Conservation (phyloP, 1,140 invertebrate genomes). For the Drosophila azteca region DNA sequence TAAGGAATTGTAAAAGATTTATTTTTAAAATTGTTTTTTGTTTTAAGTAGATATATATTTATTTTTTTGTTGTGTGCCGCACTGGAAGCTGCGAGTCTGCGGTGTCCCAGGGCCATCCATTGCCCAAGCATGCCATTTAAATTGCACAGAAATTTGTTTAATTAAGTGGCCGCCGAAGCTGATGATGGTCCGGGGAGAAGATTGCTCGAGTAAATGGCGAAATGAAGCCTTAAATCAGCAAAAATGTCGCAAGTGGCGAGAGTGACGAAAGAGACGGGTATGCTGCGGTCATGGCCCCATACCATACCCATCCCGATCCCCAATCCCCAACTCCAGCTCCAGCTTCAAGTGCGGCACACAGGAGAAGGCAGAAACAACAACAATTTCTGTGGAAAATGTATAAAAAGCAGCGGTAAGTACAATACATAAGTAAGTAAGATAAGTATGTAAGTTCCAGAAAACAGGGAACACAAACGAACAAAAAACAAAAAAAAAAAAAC, state of each 20-base stretch:
- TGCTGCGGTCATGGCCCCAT: constrained; percentile 29
- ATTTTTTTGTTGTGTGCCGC: constrained; percentile 44
- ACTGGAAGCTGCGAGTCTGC: constrained; percentile 53
- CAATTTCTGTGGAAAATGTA: constrained; percentile 80
- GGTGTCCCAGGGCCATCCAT: constrained; percentile 34
- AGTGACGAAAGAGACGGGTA: constrained; percentile 1
- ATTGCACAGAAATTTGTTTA: constrained; percentile 76
- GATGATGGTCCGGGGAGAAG: constrained; percentile 55
- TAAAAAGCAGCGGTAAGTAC: constrained; percentile 66
- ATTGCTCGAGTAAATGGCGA: constrained; percentile 67
- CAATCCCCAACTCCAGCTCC: constrained; percentile 16
- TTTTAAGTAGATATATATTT: background rate
- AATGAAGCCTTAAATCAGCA: constrained; percentile 64
- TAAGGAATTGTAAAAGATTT: constrained; percentile 40
- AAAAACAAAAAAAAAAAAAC: constrained; percentile 55
- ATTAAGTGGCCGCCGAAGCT: constrained; percentile 66
- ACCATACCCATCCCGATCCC: background rate
- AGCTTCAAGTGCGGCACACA: constrained; percentile 66
- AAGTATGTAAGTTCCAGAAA: constrained; percentile 58
- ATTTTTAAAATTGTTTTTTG: constrained; percentile 13
- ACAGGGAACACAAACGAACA: constrained; percentile 25
- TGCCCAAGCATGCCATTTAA: constrained; percentile 66
- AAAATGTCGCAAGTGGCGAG: constrained; percentile 46
- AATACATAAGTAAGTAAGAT: constrained; percentile 62
- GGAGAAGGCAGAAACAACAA: constrained; percentile 68